Conservation (phyloP, 1,140 invertebrate genomes). For the Zophobas atratus region DNA sequence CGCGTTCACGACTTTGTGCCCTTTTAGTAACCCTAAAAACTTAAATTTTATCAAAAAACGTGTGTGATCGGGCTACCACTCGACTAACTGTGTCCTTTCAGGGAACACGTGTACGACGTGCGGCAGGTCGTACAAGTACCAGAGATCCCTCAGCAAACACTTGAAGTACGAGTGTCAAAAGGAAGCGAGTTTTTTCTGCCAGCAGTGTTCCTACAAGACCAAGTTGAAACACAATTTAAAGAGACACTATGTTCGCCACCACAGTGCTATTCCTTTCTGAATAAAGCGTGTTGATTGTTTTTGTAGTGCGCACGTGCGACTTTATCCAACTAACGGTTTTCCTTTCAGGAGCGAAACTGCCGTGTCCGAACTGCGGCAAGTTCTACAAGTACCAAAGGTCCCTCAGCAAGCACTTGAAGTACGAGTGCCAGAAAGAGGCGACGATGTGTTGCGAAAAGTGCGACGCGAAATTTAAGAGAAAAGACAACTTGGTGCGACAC, state of each 20-base stretch:
- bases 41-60: neutral
- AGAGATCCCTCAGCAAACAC: constrained; percentile 69
- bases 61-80: neutral
- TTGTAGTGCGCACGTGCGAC: neutral
- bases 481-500: too few species aligned
- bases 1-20: constrained; percentile 37
- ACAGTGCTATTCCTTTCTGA: constrained; percentile 16
- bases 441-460: neutral
- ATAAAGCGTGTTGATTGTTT: neutral
- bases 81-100: neutral
- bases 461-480: neutral
- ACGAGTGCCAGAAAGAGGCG: constrained; percentile 74
- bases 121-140: constrained; percentile 69
- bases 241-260: constrained; percentile 60
- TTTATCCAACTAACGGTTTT: neutral
- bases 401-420: constrained; percentile 74
- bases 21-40: too few species aligned
- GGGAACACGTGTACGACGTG: constrained; percentile 66
- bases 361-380: constrained; percentile 68
- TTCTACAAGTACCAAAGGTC: constrained; percentile 72
- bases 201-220: constrained; percentile 66
- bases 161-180: constrained; percentile 71
- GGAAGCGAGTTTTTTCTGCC: constrained; percentile 68
- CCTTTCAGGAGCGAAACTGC: constrained; percentile 63
- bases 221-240: constrained; percentile 69